Conservation (phyloP, 2,797 vertebrate genomes). For the Coilia nasus region DNA sequence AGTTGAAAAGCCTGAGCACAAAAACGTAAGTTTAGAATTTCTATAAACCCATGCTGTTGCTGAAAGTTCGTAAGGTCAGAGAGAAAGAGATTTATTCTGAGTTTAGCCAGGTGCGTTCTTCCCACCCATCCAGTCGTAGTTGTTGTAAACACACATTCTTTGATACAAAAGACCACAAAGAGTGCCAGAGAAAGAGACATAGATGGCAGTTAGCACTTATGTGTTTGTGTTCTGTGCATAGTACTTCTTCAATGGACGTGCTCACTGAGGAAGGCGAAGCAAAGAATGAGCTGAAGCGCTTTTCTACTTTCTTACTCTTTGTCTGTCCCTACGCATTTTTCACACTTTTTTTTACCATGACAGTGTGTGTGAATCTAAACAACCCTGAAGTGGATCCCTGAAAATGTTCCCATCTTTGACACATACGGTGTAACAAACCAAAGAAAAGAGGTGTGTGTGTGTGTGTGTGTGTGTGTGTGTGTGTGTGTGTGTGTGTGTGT, state of each 20-base stretch:
- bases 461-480: not conserved
- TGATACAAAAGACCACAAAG: not conserved
- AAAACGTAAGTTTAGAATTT: not conserved
- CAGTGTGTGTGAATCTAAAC: conserved; percentile 72
- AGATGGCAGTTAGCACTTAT: not conserved
- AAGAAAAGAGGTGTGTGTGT: conserved; percentile 45
- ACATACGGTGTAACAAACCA: conserved; percentile 58
- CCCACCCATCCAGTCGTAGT: not conserved
- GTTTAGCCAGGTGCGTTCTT: not conserved
- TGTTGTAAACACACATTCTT: not conserved
- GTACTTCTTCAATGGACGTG: conserved; percentile 38
- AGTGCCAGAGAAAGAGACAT: not conserved
- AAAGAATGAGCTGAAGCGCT: conserved; percentile 64
- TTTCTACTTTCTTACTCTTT: conserved; percentile 51
- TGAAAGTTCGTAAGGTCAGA: not conserved
- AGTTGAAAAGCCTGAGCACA: not conserved
- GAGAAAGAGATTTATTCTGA: not conserved
- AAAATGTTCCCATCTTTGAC: conserved; percentile 74
- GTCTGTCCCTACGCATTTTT: conserved; percentile 47
- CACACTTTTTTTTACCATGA: conserved; percentile 65
- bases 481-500: too few species aligned
- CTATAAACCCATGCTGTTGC: not conserved
- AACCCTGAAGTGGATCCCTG: conserved; percentile 71
- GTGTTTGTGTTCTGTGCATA: not conserved
- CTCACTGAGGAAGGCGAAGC: conserved; percentile 44